These are phyloP conservation scores for Darevskia nairensis DNA, from an alignment of 2,797 vertebrate species.

Conservation along the genomic window DNA sequence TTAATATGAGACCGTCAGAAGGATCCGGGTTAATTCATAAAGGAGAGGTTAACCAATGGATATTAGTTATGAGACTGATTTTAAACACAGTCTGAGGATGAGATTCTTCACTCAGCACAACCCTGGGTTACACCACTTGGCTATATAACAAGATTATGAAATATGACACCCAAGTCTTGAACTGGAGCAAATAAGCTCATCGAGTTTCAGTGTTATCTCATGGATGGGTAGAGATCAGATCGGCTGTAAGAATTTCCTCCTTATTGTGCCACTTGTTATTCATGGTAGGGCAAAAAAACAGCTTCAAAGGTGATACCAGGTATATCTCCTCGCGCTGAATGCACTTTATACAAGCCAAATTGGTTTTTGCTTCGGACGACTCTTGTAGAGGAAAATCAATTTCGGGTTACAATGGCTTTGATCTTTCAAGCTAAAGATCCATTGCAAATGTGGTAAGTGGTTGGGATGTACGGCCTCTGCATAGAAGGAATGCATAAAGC, in stretches of 20 bases:
- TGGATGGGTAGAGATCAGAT: constrained; percentile 64
- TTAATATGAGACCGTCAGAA: constrained; percentile 6
- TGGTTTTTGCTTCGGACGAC: constrained; percentile 66
- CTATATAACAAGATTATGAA: constrained; percentile 40
- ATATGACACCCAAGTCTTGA: constrained; percentile 50
- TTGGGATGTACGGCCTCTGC: constrained; percentile 23
- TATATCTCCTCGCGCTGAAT: constrained; percentile 64
- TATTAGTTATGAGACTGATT: background rate
- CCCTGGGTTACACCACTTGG: background rate
- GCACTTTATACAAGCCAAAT: constrained; percentile 70
- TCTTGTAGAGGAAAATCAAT: constrained; percentile 68
- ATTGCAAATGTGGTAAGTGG: constrained; percentile 46
- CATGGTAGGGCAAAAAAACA: constrained; percentile 22
- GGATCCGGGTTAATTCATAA: constrained; percentile 2
- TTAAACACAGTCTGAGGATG: background rate
- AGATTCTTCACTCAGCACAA: background rate
- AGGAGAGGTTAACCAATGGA: background rate
- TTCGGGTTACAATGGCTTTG: constrained; percentile 49
- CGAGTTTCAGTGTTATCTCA: constrained; percentile 61
- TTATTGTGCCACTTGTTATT: constrained; percentile 65
- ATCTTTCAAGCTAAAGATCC: constrained; percentile 64
- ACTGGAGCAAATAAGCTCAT: constrained; percentile 54
- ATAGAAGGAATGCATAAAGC: constrained; percentile 32
- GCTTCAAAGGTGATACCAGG: constrained; percentile 65
- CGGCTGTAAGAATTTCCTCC: constrained; percentile 59